A percentile compares a stretch with the other conserved stretches of the same genome.
These are phyloP conservation scores for Amphiprion clarkii DNA, from an alignment of 2,797 vertebrate genomes.

Conservation along the genomic window DNA sequence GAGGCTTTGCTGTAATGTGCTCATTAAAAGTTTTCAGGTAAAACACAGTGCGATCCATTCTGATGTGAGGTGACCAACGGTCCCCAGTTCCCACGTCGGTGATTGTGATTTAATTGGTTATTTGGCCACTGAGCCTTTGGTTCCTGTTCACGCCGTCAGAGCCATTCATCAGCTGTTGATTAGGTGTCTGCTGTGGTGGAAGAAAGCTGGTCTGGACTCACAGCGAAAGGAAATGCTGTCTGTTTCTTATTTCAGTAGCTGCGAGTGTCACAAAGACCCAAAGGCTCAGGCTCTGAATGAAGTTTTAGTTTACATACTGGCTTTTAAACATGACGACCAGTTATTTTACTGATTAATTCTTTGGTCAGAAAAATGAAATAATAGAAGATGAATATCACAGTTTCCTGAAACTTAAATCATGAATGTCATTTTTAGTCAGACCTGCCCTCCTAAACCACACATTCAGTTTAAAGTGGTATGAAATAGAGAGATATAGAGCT, in stretches of 20 bases:
- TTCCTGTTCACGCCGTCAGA: conserved; percentile 36
- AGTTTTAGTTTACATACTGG: not conserved
- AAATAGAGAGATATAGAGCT: not conserved
- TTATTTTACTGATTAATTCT: too few relatives aligned
- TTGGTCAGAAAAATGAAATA: not conserved
- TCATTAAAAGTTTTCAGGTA: conserved; percentile 9
- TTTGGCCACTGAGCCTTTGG: conserved; percentile 18
- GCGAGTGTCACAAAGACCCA: not conserved
- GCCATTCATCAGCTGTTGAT: conserved; percentile 64
- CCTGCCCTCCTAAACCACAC: not conserved
- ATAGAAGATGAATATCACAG: not conserved
- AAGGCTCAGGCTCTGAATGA: too few relatives aligned
- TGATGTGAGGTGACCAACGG: conserved; percentile 9
- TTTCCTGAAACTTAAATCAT: not conserved
- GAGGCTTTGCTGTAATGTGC: conserved; percentile 22
- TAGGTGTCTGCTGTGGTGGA: conserved; percentile 30
- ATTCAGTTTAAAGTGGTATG: not conserved
- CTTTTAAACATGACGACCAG: not conserved
- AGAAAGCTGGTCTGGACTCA: conserved; percentile 13
- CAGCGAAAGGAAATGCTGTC: not conserved
- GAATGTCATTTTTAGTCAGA: not conserved
- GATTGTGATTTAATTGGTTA: conserved; percentile 58
- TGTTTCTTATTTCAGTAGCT: not conserved
- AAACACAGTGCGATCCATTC: conserved; percentile 33
- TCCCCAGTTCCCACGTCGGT: conserved; percentile 40